A percentile compares a stretch with the other conserved stretches of the same genome.
Evolutionary conservation across 2,888 invertebrate genomes (phyloP).

Genomic region (Lepidocyrtoides sp.): DNA sequence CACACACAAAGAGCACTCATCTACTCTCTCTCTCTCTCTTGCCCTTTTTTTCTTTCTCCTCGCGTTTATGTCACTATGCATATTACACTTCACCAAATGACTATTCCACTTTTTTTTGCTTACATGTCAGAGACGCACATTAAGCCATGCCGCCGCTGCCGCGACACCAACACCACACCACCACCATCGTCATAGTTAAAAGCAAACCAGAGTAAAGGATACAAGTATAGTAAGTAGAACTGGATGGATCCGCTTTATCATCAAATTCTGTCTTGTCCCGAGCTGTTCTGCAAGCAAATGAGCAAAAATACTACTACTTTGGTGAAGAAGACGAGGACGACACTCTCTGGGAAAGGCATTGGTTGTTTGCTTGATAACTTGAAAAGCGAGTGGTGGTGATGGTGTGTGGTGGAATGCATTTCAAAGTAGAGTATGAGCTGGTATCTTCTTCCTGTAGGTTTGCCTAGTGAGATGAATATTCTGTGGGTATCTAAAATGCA

Average conservation of each 20-base stretch:
- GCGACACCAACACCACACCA: constrained; percentile 1
- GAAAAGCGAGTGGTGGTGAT: not conserved
- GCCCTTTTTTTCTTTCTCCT: too few relatives aligned
- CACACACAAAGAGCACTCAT: not conserved
- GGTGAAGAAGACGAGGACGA: too few relatives aligned
- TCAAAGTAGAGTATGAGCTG: not conserved
- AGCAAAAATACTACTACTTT: constrained; percentile 48
- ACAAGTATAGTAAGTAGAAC: too few relatives aligned
- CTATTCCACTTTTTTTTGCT: constrained; percentile 38
- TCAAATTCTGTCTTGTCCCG: not conserved
- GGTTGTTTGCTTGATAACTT: not conserved
- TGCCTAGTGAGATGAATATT: not conserved
- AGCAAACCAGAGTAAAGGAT: too few relatives aligned
- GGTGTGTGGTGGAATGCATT: not conserved
- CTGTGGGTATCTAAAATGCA: constrained; percentile 12
- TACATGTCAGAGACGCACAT: constrained; percentile 8
- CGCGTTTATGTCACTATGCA: not conserved
- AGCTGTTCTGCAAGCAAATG: constrained; percentile 36
- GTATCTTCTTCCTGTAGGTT: too few relatives aligned
- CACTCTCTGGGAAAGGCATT: not conserved
- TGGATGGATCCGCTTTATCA: too few relatives aligned
- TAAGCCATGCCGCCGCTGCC: constrained; percentile 23
- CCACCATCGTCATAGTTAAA: not conserved
- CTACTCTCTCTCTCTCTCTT: not conserved
- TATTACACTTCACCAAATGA: constrained; percentile 22